Conservation (phyloP, 2,113 vertebrate genomes). For the Solea senegalensis region DNA sequence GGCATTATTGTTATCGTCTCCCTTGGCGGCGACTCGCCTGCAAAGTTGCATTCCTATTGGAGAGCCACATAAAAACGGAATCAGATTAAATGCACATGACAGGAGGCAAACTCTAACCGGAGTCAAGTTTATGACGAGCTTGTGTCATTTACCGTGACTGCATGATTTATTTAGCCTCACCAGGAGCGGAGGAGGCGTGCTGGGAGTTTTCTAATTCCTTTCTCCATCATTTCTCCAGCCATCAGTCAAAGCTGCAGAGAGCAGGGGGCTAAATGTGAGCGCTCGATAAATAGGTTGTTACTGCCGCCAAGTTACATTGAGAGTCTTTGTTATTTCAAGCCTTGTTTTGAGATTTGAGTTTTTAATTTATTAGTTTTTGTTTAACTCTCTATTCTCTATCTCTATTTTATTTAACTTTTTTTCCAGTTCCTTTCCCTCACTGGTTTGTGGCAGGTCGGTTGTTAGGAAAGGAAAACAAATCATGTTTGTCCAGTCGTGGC, state of each 20-base stretch:
- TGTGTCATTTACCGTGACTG: constrained; percentile 55
- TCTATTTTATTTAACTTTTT: no score
- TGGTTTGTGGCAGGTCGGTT: no score
- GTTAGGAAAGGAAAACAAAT: no score
- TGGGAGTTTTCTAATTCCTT: constrained; percentile 61
- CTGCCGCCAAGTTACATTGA: constrained; percentile 48
- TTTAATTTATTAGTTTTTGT: neutral
- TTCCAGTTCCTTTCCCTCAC: no score
- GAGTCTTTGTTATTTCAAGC: constrained; percentile 40
- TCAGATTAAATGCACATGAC: constrained; percentile 68
- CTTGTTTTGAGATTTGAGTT: constrained; percentile 9
- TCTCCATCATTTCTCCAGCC: constrained; percentile 60
- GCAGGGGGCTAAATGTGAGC: constrained; percentile 15
- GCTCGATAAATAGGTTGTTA: constrained; percentile 47
- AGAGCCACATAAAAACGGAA: constrained; percentile 59
- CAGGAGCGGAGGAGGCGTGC: constrained; percentile 28
- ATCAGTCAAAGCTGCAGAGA: constrained; percentile 59
- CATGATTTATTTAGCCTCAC: constrained; percentile 59
- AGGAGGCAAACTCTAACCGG: constrained; percentile 48
- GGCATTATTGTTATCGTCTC: constrained; percentile 58
- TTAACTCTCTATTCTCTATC: no score
- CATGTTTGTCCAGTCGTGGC: no score
- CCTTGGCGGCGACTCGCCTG: constrained; percentile 46
- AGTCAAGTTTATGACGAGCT: constrained; percentile 55
- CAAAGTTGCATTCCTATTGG: constrained; percentile 40